Evolutionary conservation across 30 jellyfish, hydroid and myxozoan genomes (phyloP).

Genomic region (Cassiopea xamachana): DNA sequence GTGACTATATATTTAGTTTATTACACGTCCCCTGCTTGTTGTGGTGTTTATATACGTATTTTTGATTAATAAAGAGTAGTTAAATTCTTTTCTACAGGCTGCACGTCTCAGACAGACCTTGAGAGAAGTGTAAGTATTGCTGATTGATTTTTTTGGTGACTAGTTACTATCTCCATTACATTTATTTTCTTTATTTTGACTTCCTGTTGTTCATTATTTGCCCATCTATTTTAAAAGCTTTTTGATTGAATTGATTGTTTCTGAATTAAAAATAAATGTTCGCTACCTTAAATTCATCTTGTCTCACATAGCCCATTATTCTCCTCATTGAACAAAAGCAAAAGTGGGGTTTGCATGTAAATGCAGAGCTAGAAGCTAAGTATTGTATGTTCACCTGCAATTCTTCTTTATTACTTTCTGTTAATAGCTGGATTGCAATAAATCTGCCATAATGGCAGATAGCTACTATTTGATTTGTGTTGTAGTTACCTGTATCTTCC

Average conservation of each 20-base stretch:
- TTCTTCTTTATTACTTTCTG: background rate
- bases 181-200: no score
- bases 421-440: no score
- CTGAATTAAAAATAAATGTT: background rate
- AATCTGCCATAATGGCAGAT: no score
- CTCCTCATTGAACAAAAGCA: slow-evolving; percentile 64
- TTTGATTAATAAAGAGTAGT: background rate
- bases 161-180: no score
- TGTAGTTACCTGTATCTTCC: no score
- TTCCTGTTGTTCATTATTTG: no score
- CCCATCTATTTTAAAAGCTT: no score
- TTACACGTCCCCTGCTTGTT: background rate
- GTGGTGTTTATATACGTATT: background rate
- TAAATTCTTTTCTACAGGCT: slow-evolving; percentile 2
- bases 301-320: slow-evolving; percentile 52
- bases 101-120: slow-evolving; percentile 32
- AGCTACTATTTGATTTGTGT: no score
- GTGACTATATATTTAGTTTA: no score
- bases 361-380: slow-evolving; percentile 41
- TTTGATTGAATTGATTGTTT: no score
- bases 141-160: background rate
- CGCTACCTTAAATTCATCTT: background rate
- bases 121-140: slow-evolving; percentile 40
- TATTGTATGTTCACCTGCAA: slow-evolving; percentile 33
- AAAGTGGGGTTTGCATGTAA: slow-evolving; percentile 31